Evolutionary conservation across 2,888 invertebrate species (phyloP).

Genomic region (Heliconius cydno): DNA sequence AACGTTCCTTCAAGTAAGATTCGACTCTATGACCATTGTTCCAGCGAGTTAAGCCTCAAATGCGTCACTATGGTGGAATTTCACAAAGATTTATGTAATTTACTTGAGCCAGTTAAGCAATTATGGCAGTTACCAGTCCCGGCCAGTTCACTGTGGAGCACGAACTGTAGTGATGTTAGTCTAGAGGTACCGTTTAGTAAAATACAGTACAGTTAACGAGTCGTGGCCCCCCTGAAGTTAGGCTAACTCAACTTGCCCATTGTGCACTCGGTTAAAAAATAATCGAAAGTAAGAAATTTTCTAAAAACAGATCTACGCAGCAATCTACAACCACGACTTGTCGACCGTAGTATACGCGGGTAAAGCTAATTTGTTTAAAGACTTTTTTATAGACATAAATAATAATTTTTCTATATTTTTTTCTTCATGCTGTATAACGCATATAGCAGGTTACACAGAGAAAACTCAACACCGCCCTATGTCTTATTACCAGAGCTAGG

Average conservation of each 20-base stretch:
- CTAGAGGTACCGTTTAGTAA: background rate
- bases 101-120: background rate
- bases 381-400: background rate
- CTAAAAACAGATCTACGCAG: too few relatives aligned
- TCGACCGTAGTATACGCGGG: too few relatives aligned
- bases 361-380: too few relatives aligned
- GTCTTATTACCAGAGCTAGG: too few relatives aligned
- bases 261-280: background rate
- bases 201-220: background rate
- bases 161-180: background rate
- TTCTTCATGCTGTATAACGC: too few relatives aligned
- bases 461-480: background rate
- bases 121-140: background rate
- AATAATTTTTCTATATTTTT: too few relatives aligned
- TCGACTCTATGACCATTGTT: background rate
- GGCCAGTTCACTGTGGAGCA: background rate
- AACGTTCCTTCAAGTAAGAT: too few relatives aligned
- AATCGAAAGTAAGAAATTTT: background rate
- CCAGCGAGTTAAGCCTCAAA: background rate
- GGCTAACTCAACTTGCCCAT: background rate
- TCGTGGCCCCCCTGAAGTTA: background rate
- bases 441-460: background rate
- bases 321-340: too few relatives aligned
- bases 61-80: background rate
- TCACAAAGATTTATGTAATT: conserved; percentile 5